These are phyloP conservation scores for Drosophila mayri DNA, from an alignment of 1,140 invertebrate genomes.

Conservation along the genomic window DNA sequence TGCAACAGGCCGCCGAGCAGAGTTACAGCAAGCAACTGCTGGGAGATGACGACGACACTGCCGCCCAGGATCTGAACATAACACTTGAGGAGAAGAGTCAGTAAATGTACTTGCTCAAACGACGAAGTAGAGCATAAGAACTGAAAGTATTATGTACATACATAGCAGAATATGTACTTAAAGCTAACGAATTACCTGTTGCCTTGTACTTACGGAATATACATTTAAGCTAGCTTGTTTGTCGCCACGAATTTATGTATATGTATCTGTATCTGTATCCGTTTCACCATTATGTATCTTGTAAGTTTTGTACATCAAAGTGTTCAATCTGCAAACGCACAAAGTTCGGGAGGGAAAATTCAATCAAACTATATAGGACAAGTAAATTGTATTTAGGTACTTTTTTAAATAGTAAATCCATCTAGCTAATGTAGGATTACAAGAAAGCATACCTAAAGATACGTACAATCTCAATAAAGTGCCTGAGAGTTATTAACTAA, in stretches of 20 bases:
- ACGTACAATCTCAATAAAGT: conserved; percentile 78
- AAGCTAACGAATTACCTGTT: conserved; percentile 52
- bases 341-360: conserved; percentile 45
- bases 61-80: conserved; percentile 54
- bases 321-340: conserved; percentile 53
- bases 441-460: conserved; percentile 35
- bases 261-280: conserved; percentile 24
- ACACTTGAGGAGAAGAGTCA: conserved; percentile 55
- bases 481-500: conserved; percentile 64
- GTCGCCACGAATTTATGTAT: conserved; percentile 67
- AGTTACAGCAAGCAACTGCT: conserved; percentile 62
- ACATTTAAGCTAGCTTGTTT: conserved; percentile 53
- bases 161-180: conserved; percentile 63
- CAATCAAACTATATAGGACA: conserved; percentile 46
- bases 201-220: conserved; percentile 54
- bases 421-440: conserved; percentile 58
- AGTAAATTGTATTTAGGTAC: conserved; percentile 28
- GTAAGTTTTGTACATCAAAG: conserved; percentile 47
- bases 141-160: conserved; percentile 76
- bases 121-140: conserved; percentile 41
- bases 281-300: conserved; percentile 20
- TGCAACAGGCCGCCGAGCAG: conserved; percentile 83
- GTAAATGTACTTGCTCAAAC: conserved; percentile 31
- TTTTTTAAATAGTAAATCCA: conserved; percentile 37
- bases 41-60: conserved; percentile 43